A percentile compares a stretch with the other conserved stretches of the same genome.
Evolutionary conservation across 2,797 vertebrate genomes (phyloP).

Genomic region (Nasua narica): DNA sequence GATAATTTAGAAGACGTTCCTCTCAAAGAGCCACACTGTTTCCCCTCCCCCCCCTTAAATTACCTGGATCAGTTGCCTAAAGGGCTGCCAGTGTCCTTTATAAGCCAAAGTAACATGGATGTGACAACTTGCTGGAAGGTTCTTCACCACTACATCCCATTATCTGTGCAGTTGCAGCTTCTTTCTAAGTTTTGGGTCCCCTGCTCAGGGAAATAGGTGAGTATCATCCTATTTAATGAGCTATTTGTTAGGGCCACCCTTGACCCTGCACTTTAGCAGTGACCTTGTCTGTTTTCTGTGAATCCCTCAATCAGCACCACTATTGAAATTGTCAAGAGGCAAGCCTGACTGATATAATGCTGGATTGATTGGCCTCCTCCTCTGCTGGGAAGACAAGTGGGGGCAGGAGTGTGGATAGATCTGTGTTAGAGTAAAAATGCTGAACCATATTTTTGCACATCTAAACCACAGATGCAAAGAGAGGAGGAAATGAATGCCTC

Average conservation of each 20-base stretch:
- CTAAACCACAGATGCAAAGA: conserved; percentile 18
- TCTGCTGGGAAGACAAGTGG: neutral
- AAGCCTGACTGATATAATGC: neutral
- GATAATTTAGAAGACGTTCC: neutral
- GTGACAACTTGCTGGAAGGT: neutral
- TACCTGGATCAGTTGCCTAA: neutral
- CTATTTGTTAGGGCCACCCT: neutral
- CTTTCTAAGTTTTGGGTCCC: neutral
- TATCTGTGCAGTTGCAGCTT: neutral
- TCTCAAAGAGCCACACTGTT: neutral
- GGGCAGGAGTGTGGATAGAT: neutral
- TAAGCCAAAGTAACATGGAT: neutral
- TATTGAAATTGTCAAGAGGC: neutral
- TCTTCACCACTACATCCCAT: neutral
- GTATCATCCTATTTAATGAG: neutral
- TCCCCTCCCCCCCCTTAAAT: neutral
- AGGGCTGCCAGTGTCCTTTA: neutral
- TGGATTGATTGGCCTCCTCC: neutral
- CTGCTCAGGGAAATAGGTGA: neutral
- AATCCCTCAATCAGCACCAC: neutral
- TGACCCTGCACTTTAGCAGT: neutral
- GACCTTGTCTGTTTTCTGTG: neutral
- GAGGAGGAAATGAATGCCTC: conserved; percentile 21
- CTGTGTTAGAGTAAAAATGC: neutral
- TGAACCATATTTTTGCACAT: conserved; percentile 37